A percentile compares a stretch with the other conserved stretches of the same genome.
These are phyloP conservation scores for Andrena bicolor DNA, from an alignment of 2,888 invertebrate species.

Conservation along the genomic window DNA sequence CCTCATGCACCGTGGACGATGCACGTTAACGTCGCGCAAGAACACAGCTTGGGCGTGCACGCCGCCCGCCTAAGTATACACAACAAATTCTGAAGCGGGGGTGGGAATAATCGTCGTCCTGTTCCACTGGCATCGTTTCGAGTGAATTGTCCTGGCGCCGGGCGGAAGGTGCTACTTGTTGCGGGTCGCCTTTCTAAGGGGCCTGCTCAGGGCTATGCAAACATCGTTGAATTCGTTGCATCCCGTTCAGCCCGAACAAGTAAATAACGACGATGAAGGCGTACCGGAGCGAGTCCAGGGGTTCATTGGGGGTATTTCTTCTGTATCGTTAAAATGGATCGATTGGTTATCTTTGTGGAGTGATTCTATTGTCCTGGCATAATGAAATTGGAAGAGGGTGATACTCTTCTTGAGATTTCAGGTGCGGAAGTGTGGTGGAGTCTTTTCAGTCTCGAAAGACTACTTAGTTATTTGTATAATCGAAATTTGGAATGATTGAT, in stretches of 20 bases:
- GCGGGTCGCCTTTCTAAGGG: conserved; percentile 6
- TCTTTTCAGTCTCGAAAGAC: no score
- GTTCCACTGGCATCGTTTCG: neutral
- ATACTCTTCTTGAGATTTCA: no score
- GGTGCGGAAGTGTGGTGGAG: no score
- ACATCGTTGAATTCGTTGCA: neutral
- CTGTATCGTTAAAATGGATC: no score
- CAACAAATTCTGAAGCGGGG: neutral
- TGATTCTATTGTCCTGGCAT: no score
- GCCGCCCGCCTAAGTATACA: neutral
- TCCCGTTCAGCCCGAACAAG: neutral
- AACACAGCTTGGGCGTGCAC: conserved; percentile 4
- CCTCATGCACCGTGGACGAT: neutral
- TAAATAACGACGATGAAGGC: neutral
- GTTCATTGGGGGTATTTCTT: no score
- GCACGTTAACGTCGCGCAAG: conserved; percentile 8
- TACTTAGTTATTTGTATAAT: no score
- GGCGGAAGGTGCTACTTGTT: conserved; percentile 17
- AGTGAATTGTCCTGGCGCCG: neutral
- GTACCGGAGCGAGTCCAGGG: no score
- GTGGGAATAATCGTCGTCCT: conserved; percentile 2
- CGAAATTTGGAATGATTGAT: no score
- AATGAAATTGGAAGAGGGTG: no score
- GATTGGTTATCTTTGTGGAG: no score
- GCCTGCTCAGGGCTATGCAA: neutral